Conservation (phyloP, 2,888 invertebrate genomes). For the Dysmachus trigonus region DNA sequence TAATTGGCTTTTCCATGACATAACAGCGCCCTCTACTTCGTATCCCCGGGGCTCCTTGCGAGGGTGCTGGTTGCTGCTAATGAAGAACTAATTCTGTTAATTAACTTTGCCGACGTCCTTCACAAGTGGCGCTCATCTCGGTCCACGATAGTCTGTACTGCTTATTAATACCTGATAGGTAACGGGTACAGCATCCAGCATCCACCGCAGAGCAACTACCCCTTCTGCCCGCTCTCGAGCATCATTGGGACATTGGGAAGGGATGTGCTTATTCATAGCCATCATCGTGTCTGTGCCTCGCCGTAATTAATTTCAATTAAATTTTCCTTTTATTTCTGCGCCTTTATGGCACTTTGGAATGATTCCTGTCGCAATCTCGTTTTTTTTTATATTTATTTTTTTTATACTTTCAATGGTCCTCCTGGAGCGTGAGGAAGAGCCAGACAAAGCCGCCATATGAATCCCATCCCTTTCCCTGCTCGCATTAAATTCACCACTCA, state of each 20-base stretch:
- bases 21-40: not conserved
- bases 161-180: not conserved
- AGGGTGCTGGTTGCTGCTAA: not conserved
- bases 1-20: not conserved
- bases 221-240: not conserved
- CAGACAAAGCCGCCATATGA: not conserved
- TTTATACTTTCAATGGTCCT: not conserved
- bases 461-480: not conserved
- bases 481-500: not conserved
- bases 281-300: not conserved
- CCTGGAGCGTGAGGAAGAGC: not conserved
- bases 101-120: not conserved
- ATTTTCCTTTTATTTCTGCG: not conserved
- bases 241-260: too few relatives aligned
- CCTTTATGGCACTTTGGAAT: not conserved
- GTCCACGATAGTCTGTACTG: not conserved
- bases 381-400: too few relatives aligned
- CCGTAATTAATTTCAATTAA: not conserved
- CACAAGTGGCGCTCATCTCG: not conserved
- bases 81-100: not conserved
- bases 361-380: not conserved
- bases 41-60: not conserved
- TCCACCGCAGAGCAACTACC: not conserved
- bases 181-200: not conserved
- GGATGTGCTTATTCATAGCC: not conserved